Percentiles rank a stretch among this genome's conserved stretches.
phyloP scores from a whole-genome alignment of 2,797 vertebrate genomes.

The Telmatherina bonti region DNA sequence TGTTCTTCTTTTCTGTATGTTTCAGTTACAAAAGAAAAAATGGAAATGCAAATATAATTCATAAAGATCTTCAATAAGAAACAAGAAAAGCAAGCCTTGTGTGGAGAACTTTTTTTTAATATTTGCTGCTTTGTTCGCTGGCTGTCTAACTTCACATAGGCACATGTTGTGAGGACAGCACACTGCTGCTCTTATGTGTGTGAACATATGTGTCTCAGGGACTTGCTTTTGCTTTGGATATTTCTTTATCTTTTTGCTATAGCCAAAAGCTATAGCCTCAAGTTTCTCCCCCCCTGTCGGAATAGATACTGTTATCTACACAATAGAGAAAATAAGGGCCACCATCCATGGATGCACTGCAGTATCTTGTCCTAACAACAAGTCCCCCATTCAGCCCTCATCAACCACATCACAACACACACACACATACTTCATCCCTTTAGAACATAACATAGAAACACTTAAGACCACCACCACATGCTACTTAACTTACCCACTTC shows the following conservation, averaged over 20 bases:
- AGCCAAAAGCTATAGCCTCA: not conserved
- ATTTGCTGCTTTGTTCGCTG: too few species aligned
- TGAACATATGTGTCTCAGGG: not conserved
- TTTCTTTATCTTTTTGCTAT: constrained; percentile 35
- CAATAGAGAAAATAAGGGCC: constrained; percentile 29
- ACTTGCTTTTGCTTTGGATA: constrained; percentile 10
- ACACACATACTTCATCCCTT: constrained; percentile 41
- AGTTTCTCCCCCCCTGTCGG: constrained; percentile 38
- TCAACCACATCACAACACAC: constrained; percentile 56
- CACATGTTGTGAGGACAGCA: too few species aligned
- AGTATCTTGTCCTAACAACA: constrained; percentile 50
- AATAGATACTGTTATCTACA: constrained; percentile 30
- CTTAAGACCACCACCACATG: constrained; percentile 47
- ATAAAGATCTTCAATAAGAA: too few species aligned
- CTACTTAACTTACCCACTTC: constrained; percentile 59
- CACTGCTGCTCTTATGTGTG: not conserved
- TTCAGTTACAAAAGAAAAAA: too few species aligned
- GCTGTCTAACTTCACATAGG: too few species aligned
- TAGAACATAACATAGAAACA: constrained; percentile 40
- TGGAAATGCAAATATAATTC: too few species aligned
- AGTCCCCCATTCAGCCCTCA: constrained; percentile 58
- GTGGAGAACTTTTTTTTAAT: too few species aligned
- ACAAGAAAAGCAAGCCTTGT: too few species aligned
- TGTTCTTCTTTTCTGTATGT: too few species aligned
- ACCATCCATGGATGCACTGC: constrained; percentile 32